Evolutionary conservation across 1,140 invertebrate genomes (phyloP).

Genomic region (Chymomyza costata): DNA sequence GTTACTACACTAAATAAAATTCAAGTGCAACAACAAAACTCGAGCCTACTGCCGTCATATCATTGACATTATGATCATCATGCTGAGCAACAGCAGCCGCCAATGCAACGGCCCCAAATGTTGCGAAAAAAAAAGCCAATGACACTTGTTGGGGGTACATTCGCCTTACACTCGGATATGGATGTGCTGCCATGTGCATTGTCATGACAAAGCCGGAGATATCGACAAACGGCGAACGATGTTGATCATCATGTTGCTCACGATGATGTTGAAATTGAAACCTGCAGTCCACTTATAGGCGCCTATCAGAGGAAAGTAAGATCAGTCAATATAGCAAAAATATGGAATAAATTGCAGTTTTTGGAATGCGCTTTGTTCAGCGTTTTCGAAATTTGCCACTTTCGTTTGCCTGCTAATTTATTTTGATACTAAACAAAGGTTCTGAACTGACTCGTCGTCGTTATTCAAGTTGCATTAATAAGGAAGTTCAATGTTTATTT

Average conservation of each 20-base stretch:
- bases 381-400: conserved; percentile 24
- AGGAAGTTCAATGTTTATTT: conserved; percentile 69
- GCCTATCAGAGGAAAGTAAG: no score
- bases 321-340: no score
- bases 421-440: conserved; percentile 22
- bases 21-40: conserved; percentile 32
- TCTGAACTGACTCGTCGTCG: conserved; percentile 22
- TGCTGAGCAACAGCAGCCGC: no score
- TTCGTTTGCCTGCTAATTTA: conserved; percentile 54
- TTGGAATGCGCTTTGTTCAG: no score
- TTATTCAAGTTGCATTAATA: conserved; percentile 72
- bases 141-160: conserved; percentile 60
- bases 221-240: background rate
- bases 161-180: conserved; percentile 28
- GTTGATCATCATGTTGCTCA: conserved; percentile 20
- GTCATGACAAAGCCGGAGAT: conserved; percentile 31
- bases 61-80: no score
- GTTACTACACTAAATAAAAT: conserved; percentile 20
- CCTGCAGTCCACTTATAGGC: conserved; percentile 27
- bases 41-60: background rate
- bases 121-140: conserved; percentile 43
- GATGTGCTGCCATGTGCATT: conserved; percentile 31
- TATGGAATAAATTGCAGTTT: no score
- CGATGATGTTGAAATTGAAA: conserved; percentile 38
- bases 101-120: no score